Conservation (phyloP, 2,888 invertebrate genomes). For the Podabrus alpinus region DNA sequence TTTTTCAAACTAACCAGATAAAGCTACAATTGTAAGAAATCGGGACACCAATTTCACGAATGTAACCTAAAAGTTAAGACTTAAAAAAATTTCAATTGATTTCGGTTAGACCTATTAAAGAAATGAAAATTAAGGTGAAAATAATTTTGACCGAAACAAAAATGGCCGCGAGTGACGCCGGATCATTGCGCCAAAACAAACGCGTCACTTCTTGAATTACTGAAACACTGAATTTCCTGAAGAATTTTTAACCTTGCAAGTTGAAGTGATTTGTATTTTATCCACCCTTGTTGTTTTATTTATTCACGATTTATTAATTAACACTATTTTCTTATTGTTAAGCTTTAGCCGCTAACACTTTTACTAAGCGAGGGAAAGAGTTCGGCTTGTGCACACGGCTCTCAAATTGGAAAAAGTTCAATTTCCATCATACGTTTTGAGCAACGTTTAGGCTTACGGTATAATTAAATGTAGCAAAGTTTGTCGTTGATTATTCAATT, state of each 20-base stretch:
- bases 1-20: no score
- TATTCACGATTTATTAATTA: constrained; percentile 4
- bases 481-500: constrained; percentile 12
- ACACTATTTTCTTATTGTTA: neutral
- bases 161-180: neutral
- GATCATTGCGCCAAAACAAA: neutral
- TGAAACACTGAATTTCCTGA: neutral
- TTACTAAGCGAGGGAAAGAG: constrained; percentile 37
- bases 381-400: constrained; percentile 38
- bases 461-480: neutral
- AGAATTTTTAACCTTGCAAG: neutral
- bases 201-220: neutral
- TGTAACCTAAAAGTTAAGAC: neutral
- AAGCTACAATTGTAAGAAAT: neutral
- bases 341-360: constrained; percentile 36
- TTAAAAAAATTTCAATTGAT: no score
- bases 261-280: neutral
- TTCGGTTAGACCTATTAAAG: no score
- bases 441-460: constrained; percentile 13
- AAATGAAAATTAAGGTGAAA: neutral
- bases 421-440: constrained; percentile 28
- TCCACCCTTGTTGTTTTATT: neutral
- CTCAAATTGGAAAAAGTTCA: constrained; percentile 25
- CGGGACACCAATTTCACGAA: neutral
- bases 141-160: neutral